A percentile compares a stretch with the other conserved stretches of the same genome.
Conservation (phyloP, 2,888 invertebrate genomes). For the Cyrtodaria siliqua region DNA sequence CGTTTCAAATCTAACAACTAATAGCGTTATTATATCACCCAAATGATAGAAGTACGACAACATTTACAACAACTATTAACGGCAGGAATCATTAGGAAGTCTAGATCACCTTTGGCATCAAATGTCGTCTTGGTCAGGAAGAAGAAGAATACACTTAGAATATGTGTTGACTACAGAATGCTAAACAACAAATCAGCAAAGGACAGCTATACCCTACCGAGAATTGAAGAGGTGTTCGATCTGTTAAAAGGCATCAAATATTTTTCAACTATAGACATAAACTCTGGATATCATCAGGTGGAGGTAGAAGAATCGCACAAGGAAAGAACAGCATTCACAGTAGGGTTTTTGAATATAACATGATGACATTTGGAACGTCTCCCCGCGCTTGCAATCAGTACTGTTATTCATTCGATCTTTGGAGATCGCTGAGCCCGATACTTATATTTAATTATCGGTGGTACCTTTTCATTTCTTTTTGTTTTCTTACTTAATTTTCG, state of each 20-base stretch:
- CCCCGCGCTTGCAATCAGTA: too few relatives aligned
- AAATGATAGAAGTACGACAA: slow-evolving; percentile 17
- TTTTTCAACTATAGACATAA: slow-evolving; percentile 21
- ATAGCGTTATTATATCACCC: background rate
- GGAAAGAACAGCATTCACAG: slow-evolving; percentile 25
- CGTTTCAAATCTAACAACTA: slow-evolving; percentile 14
- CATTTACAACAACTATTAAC: slow-evolving; percentile 59
- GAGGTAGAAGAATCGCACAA: slow-evolving; percentile 16
- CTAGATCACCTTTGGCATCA: slow-evolving; percentile 1
- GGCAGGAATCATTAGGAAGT: slow-evolving; percentile 3
- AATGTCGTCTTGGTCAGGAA: slow-evolving; percentile 20
- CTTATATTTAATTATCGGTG: too few relatives aligned
- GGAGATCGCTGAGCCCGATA: too few relatives aligned
- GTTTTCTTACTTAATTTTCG: too few relatives aligned
- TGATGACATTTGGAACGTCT: slow-evolving; percentile 2
- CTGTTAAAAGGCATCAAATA: slow-evolving; percentile 9
- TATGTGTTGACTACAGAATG: slow-evolving; percentile 19
- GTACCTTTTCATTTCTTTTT: too few relatives aligned
- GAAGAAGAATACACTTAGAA: slow-evolving; percentile 15
- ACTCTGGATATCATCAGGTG: slow-evolving; percentile 26
- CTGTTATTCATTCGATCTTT: too few relatives aligned
- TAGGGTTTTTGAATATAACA: slow-evolving; percentile 17
- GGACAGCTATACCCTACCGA: slow-evolving; percentile 10
- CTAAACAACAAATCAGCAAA: slow-evolving; percentile 14
- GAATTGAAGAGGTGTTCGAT: slow-evolving; percentile 24